Base-by-base conservation (phyloP, 2,888 invertebrate genomes). In the Diadegma fenestrale region DNA sequence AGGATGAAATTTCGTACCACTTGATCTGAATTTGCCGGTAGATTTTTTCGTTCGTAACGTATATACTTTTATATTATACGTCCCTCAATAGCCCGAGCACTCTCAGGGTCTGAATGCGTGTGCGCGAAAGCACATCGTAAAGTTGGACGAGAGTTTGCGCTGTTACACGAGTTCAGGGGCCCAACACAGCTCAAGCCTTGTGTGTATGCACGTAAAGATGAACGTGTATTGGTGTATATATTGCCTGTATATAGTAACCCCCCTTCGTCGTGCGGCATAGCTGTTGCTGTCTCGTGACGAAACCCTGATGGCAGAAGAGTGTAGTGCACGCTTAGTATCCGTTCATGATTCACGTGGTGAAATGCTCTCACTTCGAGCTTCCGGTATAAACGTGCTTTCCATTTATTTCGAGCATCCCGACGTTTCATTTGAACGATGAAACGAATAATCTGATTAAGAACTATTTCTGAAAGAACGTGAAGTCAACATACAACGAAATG, bases 131-230 rank as follows among this genome's bases (percentile, higher is more conserved):
- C 76, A 66, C 76, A 66, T 77, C 76, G 82, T 82, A 82, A 82
- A 80, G 66, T 80, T 77, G 72, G 85, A 63, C 80, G 80, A 85
- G 85, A 85, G 82, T 80, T 80, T 82, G 85, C 82, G 82, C 85
- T 43, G 85, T 80, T 41, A 48, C 69, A 51, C 77, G 72, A 80
- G 78, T 43, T 54, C 66, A 41, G 77, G 37, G 61, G 30, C 66
- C 22, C 69, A 45, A 61, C 61, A 79, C 58, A 61, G 14, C 61
- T 14, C n/a, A 26, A 22, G 19, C 14, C 48, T 45, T 48, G 26
- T 30, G 30, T 45, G n/a, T 61, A 30, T 63, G 63, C 33, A 48
- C 43, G 30, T 33, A 19, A 8, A 33, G 69, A 61, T 69, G 61
- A 33, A 69, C 45, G 33, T n/a, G 17, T 58, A 30, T 33, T 45